phyloP scores from a whole-genome alignment of 2,888 invertebrate genomes.

The Phytoseiulus persimilis region DNA sequence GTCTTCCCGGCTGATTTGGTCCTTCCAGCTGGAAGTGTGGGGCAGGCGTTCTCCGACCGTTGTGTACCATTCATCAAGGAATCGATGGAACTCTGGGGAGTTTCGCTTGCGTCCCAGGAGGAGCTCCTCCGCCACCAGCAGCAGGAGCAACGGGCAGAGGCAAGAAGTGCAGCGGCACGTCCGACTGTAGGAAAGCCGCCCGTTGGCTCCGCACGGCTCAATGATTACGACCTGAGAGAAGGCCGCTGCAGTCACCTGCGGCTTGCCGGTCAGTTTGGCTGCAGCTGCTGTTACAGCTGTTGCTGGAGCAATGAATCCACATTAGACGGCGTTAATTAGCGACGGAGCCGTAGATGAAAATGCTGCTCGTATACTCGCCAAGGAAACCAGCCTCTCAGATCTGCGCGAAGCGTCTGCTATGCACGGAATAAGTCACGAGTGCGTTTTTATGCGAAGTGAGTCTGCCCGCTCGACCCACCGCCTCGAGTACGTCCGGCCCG shows the following conservation, averaged over 20 bases:
- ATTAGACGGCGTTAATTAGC: not conserved
- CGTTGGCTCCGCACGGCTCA: not conserved
- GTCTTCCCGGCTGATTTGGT: not conserved
- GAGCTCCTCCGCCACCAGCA: not conserved
- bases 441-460: not conserved
- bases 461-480: too few species aligned
- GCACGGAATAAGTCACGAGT: not conserved
- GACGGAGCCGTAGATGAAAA: not conserved
- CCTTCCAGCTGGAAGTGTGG: not conserved
- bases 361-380: not conserved
- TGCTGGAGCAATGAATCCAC: not conserved
- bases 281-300: not conserved
- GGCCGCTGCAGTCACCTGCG: not conserved
- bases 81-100: not conserved
- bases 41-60: not conserved
- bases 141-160: not conserved
- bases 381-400: not conserved
- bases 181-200: not conserved
- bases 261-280: not conserved
- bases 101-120: not conserved
- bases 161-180: not conserved
- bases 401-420: not conserved
- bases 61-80: conserved; percentile 5
- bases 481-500: too few species aligned
- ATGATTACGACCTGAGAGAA: not conserved